Base-by-base conservation (phyloP, 2,888 invertebrate genomes). In the Caradrina kadenii region DNA sequence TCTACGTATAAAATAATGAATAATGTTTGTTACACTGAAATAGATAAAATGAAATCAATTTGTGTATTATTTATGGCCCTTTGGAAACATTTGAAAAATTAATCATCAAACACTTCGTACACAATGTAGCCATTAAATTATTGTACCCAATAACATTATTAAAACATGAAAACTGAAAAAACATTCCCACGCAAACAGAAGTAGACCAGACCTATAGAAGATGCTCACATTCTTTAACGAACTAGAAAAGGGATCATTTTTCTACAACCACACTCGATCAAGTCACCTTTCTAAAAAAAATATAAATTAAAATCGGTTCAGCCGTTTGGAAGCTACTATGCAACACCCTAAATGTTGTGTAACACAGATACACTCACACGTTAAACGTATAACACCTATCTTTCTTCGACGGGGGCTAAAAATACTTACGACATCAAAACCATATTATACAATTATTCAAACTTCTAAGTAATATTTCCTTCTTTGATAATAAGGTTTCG, bases 1-100 rank as follows among this genome's bases (percentile, higher is more conserved):
- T 91, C 89, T 90, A 78, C 79, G 48, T 64, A 89, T 89, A 87
- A 82, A 78, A 87, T 89, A 87, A 85, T 87, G 86, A 90, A 91
- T 91, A 94, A 94, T 94, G 93, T 95, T 96, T 95, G 95, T 95
- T 95, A 96, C 94, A 95, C 94, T 86, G 94, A 94, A 95, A 95
- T 95, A 95, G 94, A 95, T 90, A 89, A 90, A 90, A 81, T 87
- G 80, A 90, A 88, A 83, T 84, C 86, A 86, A 80, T 75, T 56
- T 81, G 81, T 87, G 83, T 89, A 84, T 88, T 80, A 86, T 85
- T 86, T 74, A n/a, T 56, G 45, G 39, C 31, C 49, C 50, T 19
- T 39, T 39, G 11, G 39, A 39, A 11, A 39, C 39, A 13, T 39
- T 39, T 19, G 19, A 49, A 49, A 26, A 48, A 48, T n/a, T 45